Percentiles rank a stretch among this genome's conserved stretches.
phyloP scores from a whole-genome alignment of 2,113 vertebrate genomes.

The Epinephelus fuscoguttatus region DNA sequence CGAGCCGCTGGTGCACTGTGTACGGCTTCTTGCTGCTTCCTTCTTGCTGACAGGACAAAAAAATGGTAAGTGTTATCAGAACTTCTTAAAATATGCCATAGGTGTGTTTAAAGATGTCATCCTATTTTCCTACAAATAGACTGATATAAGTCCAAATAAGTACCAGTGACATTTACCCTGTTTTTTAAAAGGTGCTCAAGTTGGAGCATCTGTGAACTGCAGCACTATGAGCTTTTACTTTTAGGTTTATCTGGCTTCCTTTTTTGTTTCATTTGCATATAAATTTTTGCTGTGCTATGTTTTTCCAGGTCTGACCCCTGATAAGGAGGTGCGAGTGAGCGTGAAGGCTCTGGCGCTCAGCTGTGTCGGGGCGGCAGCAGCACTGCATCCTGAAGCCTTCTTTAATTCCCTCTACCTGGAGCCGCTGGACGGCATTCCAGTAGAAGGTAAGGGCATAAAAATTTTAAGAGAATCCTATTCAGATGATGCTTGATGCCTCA shows the following conservation, averaged over 20 bases:
- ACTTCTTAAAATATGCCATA: background rate
- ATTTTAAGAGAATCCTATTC: background rate
- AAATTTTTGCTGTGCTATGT: background rate
- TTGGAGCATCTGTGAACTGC: no score
- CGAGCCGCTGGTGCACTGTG: conserved; percentile 93
- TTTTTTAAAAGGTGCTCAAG: background rate
- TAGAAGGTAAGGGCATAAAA: conserved; percentile 80
- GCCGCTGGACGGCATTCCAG: conserved; percentile 85
- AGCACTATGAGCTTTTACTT: no score
- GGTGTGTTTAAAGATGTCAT: background rate
- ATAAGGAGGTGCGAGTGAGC: conserved; percentile 95
- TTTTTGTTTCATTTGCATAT: background rate
- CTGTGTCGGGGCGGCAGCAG: conserved; percentile 92
- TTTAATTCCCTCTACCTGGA: conserved; percentile 93
- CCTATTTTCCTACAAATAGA: background rate
- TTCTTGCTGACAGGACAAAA: conserved; percentile 94
- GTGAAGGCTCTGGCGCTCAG: conserved; percentile 97
- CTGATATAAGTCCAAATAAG: background rate
- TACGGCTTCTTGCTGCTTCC: conserved; percentile 93
- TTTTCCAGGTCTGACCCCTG: conserved; percentile 90
- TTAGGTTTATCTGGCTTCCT: background rate
- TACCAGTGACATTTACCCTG: background rate
- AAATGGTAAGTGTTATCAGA: conserved; percentile 83
- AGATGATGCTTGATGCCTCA: background rate
- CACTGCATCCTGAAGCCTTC: conserved; percentile 93